Evolutionary conservation across 2,888 invertebrate genomes (phyloP), one percentile per base, ranked within the genome.

Genomic region (Agrotis segetum): DNA sequence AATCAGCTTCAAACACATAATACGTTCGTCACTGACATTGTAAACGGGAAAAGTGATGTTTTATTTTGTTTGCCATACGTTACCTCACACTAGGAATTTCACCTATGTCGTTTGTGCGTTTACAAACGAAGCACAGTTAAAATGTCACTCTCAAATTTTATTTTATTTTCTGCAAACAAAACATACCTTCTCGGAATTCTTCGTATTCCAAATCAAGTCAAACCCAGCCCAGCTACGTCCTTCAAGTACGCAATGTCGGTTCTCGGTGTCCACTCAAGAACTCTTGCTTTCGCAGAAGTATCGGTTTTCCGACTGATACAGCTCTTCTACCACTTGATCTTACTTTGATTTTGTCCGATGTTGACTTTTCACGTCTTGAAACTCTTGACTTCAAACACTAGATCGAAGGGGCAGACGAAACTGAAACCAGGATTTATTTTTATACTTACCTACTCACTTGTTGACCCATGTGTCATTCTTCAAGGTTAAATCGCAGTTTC

Each of bases 191-290:
- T 16, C 4, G 3, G 24, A 65, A 40, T 64, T 74, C 40, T 47
- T 29, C 13, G 13, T 24, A 6, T 47, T 65, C 6, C 16, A 17
- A 6, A 75, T 66, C 19, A 55, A n/a, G 53, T 29, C 24, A 55
- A 40, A 47, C 24, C 3, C 66, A 53, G 47, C 47, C 19, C 9
- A 9, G 46, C 40, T 71, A 53, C 6, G 53, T 74, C 19, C n/a
- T 40, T 75, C 53, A 44, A 71, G 53, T 47, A 55, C 46, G 55
- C 66, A 55, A 75, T 16, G 47, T 53, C 24, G 17, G 46, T 24
- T 55, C 40, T 13, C 19, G 6, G 13, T 71, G 53, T 47, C 66
- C 71, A 75, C 66, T 71, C 66, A 47, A 71, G 44, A 49, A 44
- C 68, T 49, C 49, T 34, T 21, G n/a, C 16, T 0, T 47, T 55